These are phyloP conservation scores for Pelodytes ibericus DNA, from an alignment of 2,797 vertebrate species.

Conservation along the genomic window DNA sequence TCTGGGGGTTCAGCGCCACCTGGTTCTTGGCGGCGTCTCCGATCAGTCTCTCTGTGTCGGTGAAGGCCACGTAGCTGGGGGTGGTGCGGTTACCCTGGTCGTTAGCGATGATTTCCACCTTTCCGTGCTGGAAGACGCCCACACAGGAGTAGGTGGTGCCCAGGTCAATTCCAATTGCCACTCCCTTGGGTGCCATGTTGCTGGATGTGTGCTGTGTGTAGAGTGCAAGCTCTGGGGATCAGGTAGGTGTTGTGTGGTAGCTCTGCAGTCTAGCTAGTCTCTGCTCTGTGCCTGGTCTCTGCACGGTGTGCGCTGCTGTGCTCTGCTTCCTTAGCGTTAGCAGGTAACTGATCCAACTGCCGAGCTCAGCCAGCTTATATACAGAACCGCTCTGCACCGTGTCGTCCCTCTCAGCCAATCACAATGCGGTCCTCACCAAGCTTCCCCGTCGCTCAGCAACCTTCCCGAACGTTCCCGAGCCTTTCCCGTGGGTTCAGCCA, in stretches of 20 bases:
- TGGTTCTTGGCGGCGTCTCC: conserved; percentile 56
- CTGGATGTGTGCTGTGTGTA: not conserved
- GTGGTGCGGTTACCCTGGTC: conserved; percentile 48
- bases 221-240: conserved; percentile 1
- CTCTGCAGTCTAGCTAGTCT: not conserved
- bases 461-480: conserved; percentile 25
- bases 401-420: conserved; percentile 6
- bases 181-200: conserved; percentile 22
- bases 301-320: not conserved
- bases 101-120: conserved; percentile 38
- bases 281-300: not conserved
- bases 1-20: conserved; percentile 54
- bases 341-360: not conserved
- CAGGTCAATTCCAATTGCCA: conserved; percentile 34
- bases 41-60: conserved; percentile 39
- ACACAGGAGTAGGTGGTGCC: conserved; percentile 34
- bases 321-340: not conserved
- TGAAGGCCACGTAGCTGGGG: conserved; percentile 58
- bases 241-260: not conserved
- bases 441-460: conserved; percentile 7
- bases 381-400: not conserved
- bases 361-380: not conserved
- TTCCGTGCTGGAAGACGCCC: conserved; percentile 36
- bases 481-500: not conserved
- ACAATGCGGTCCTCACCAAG: conserved; percentile 16